Conservation (phyloP, 2,797 vertebrate genomes). For the Hozukius guyotensis region DNA sequence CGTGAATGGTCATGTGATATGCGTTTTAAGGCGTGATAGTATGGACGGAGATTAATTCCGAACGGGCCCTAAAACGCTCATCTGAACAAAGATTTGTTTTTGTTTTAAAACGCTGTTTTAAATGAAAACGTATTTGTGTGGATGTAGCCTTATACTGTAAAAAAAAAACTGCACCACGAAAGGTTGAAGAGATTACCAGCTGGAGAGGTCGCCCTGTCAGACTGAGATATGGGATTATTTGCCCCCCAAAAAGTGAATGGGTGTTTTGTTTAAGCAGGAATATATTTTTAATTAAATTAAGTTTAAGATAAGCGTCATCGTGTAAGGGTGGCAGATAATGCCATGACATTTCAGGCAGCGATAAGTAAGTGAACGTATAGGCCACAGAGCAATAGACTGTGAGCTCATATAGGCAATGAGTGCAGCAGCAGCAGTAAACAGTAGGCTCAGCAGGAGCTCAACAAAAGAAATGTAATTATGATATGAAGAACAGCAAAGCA, state of each 20-base stretch:
- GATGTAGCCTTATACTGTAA: too few relatives aligned
- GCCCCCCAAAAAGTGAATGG: background rate
- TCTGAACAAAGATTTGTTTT: too few relatives aligned
- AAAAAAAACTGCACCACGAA: background rate
- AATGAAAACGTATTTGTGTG: too few relatives aligned
- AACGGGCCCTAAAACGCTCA: fast-evolving
- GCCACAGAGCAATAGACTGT: background rate
- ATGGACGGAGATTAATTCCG: too few relatives aligned
- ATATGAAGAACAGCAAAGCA: background rate
- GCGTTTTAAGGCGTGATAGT: fast-evolving
- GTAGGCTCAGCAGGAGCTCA: slow-evolving; percentile 1
- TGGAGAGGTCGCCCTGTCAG: slow-evolving; percentile 2
- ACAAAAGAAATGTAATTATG: background rate
- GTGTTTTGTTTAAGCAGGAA: background rate
- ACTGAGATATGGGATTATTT: slow-evolving; percentile 12
- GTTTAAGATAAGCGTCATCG: background rate
- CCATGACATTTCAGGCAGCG: background rate
- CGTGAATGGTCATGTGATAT: too few relatives aligned
- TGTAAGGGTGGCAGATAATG: background rate
- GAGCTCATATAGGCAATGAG: background rate
- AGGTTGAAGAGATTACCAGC: slow-evolving; percentile 8
- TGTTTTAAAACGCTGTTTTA: too few relatives aligned
- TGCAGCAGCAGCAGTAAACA: slow-evolving; percentile 18
- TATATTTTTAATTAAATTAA: background rate
- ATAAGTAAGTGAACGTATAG: slow-evolving; percentile 4